These are phyloP conservation scores for Pelodiscus sinensis DNA, from an alignment of 2,113 vertebrate species.

Conservation along the genomic window DNA sequence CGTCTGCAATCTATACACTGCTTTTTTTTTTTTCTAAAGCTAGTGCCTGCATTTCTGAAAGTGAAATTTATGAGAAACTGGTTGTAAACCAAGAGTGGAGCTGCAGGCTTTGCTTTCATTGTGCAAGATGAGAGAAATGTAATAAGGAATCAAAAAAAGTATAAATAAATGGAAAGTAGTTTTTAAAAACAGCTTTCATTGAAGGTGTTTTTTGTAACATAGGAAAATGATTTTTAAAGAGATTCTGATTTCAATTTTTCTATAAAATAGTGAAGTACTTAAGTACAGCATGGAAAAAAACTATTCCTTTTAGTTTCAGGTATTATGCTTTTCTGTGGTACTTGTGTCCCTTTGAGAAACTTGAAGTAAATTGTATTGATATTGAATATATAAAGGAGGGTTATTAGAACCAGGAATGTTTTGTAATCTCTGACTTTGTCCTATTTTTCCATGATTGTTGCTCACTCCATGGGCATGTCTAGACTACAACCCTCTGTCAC, in stretches of 20 bases:
- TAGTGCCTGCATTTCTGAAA: neutral
- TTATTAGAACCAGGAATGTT: neutral
- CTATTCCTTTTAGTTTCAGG: neutral
- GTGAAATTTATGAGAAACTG: neutral
- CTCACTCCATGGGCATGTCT: neutral
- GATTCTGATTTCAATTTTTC: neutral
- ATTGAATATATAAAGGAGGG: neutral
- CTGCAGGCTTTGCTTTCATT: slow-evolving; percentile 16
- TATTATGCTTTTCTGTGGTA: neutral
- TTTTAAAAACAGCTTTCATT: neutral
- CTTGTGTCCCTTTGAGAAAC: neutral
- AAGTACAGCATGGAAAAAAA: neutral
- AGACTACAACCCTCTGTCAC: no score
- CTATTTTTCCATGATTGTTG: neutral
- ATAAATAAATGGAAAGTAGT: slow-evolving; percentile 25
- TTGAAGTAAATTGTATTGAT: neutral
- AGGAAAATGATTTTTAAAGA: neutral
- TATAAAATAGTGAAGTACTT: rapidly evolving
- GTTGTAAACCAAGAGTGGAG: neutral
- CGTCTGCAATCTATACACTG: rapidly evolving
- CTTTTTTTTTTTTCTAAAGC: neutral
- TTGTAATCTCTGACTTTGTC: neutral
- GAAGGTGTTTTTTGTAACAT: neutral
- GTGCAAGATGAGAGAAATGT: neutral
- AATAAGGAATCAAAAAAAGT: neutral